Conservation (phyloP, 2,113 vertebrate genomes). For the Urocitellus parryii region DNA sequence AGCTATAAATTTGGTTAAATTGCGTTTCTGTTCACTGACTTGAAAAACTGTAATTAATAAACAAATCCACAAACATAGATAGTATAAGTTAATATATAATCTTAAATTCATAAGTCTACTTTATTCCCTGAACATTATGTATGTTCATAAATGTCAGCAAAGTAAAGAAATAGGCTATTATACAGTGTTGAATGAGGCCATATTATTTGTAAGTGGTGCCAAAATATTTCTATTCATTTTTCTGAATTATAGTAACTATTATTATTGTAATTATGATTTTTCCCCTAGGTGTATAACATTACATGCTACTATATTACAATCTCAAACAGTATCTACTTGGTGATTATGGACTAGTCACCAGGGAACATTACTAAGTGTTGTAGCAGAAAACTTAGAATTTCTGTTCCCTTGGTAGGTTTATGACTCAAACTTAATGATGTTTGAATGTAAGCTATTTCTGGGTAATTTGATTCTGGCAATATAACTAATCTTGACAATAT, state of each 20-base stretch:
- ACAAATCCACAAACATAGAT: neutral
- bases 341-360: conserved; percentile 53
- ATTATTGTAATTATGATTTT: conserved; percentile 57
- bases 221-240: conserved; percentile 29
- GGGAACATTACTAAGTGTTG: neutral
- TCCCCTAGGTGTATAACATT: neutral
- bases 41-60: neutral
- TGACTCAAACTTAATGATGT: conserved; percentile 53
- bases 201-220: neutral
- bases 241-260: neutral
- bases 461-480: conserved; percentile 57
- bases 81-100: neutral
- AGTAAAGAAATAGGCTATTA: neutral
- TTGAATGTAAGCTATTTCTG: conserved; percentile 52
- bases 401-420: conserved; percentile 34
- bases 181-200: neutral
- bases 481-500: conserved; percentile 66
- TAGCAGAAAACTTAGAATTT: conserved; percentile 59
- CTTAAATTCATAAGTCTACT: neutral
- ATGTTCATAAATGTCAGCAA: neutral
- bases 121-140: neutral
- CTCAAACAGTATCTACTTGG: neutral
- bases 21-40: neutral
- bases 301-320: neutral
- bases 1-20: neutral